Evolutionary conservation across 2,888 invertebrate species (phyloP).

Genomic region (Trissolcus brochymenae): DNA sequence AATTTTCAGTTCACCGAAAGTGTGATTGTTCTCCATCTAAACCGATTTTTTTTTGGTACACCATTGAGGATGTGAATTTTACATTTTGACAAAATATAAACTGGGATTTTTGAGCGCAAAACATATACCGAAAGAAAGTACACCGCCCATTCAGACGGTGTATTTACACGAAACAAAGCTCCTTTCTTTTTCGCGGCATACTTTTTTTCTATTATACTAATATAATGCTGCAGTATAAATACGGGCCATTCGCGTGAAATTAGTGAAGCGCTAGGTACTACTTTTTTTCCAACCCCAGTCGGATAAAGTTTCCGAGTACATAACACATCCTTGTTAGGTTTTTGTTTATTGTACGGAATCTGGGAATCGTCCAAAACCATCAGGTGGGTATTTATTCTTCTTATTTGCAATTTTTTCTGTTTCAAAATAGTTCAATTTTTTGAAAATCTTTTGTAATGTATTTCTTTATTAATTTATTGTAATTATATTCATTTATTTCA

Average conservation of each 20-base stretch:
- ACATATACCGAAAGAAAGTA: slow-evolving; percentile 15
- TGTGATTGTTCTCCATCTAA: no score
- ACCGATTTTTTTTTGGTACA: no score
- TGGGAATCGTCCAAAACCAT: no score
- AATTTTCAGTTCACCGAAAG: no score
- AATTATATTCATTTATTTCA: no score
- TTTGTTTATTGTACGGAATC: slow-evolving; percentile 17
- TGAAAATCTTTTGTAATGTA: no score
- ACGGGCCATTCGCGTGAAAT: slow-evolving; percentile 47
- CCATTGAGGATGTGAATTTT: no score
- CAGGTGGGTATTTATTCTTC: no score
- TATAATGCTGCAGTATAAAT: slow-evolving; percentile 45
- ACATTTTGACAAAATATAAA: no score
- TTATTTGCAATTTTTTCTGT: no score
- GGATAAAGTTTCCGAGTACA: slow-evolving; percentile 41
- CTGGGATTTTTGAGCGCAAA: slow-evolving; percentile 35
- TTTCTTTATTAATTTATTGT: no score
- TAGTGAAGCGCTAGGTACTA: slow-evolving; percentile 45
- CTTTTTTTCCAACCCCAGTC: slow-evolving; percentile 18
- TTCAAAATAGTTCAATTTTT: no score
- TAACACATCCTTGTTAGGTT: slow-evolving; percentile 28
- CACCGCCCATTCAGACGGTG: slow-evolving; percentile 41
- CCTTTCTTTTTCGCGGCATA: slow-evolving; percentile 48
- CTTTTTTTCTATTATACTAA: slow-evolving; percentile 47
- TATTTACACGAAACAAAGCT: slow-evolving; percentile 52